Evolutionary conservation across 1,140 invertebrate genomes (phyloP), one percentile per base, ranked within the genome.

Genomic region (Sarcophaga bullata): DNA sequence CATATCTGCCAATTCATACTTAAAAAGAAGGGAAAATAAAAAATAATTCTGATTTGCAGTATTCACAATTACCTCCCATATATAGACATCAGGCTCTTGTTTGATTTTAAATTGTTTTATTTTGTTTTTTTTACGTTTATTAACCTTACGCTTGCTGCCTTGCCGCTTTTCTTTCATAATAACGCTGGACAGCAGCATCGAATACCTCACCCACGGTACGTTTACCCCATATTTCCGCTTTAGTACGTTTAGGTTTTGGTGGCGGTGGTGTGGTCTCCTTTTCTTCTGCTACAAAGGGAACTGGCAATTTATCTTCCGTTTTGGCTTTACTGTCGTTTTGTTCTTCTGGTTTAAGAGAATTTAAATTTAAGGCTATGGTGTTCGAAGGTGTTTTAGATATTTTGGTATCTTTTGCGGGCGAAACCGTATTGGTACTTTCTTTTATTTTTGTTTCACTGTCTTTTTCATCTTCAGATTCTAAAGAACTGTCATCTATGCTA

Each of bases 171-270:
- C 97, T 92, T 85, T 94, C 92, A 86, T 95, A 94, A 91, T 97
- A 98, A 86, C 95, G 92, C 84, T 94, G 91, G 46, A 95, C 87
- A n/a, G 96, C 96, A 80, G 93, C 94, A 82, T 95, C 94, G 91
- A 96, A 96, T n/a, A 94, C 91, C 76, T 93, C 92, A 2, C 95
- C 96, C 15, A 97, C 93, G 78, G 96, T 97, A 86, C 96, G 92
- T 86, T 98, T 98, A 86, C 94, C 93, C 95, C 95, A 97, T 85
- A 97, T 95, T 84, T 94, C 92, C 76, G 93, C 91, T 89, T 94
- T 95, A 68, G 88, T 86, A 8, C 85, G 73, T 81, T 82, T 82
- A 2, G 80, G 72, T 75, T 83, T 82, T 9, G 46, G 19, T 52
- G 73, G 4, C 72, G 58, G 6, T 84, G 72, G 81, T n/a, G 8